Conservation (phyloP, 1,140 invertebrate genomes). For the Asbolus verrucosus region DNA sequence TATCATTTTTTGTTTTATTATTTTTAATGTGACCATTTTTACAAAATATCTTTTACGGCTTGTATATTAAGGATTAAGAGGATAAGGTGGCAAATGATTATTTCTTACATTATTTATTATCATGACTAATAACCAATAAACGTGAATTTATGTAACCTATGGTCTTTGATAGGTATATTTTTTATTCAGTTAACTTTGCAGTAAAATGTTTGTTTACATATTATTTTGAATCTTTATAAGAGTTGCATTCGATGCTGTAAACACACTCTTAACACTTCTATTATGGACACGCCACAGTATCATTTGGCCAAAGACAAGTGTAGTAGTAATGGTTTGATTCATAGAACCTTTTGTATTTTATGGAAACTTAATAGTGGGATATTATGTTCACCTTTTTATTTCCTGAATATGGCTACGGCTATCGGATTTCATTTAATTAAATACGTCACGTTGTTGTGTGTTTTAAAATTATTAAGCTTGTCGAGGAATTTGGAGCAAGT, state of each 20-base stretch:
- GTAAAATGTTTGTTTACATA: neutral
- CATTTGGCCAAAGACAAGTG: neutral
- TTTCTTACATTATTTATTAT: neutral
- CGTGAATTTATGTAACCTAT: constrained; percentile 39
- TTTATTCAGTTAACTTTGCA: neutral
- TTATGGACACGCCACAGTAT: neutral
- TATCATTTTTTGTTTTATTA: too few relatives aligned
- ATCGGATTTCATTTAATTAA: constrained; percentile 10
- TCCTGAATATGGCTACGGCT: neutral
- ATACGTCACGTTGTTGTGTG: constrained; percentile 13
- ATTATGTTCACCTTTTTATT: neutral
- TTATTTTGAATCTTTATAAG: too few relatives aligned
- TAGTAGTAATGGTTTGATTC: neutral
- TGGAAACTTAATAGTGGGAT: constrained; percentile 19
- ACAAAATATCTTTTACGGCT: too few relatives aligned
- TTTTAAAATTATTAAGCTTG: constrained; percentile 46
- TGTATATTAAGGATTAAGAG: too few relatives aligned
- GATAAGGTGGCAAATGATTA: constrained; percentile 9
- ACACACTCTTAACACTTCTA: neutral
- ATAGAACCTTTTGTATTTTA: neutral
- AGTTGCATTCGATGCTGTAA: neutral
- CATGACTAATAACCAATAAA: constrained; percentile 17
- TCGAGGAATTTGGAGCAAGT: constrained; percentile 46
- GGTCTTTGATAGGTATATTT: constrained; percentile 34
- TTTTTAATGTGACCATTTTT: too few relatives aligned